Percentiles rank a stretch among this genome's conserved stretches.
Conservation (phyloP, 2,888 invertebrate genomes). For the Unio pictorum region DNA sequence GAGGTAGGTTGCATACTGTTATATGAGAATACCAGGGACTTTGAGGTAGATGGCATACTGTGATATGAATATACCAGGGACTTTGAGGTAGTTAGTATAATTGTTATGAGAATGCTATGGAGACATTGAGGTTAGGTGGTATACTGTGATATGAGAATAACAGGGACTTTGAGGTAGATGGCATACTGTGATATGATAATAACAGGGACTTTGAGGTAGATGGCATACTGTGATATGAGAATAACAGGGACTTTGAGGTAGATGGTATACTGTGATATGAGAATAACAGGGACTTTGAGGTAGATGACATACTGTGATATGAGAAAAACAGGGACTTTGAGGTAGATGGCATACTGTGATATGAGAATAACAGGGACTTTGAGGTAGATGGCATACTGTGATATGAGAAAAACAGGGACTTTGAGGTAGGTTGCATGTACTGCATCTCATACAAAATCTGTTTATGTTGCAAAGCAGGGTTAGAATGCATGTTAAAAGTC, state of each 20-base stretch:
- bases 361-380: too few species aligned
- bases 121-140: too few species aligned
- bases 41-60: not conserved
- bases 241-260: not conserved
- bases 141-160: not conserved
- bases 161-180: not conserved
- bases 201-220: not conserved
- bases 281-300: not conserved
- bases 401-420: too few species aligned
- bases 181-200: not conserved
- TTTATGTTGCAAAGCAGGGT: too few species aligned
- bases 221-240: not conserved
- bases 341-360: not conserved
- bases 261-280: not conserved
- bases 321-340: not conserved
- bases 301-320: not conserved
- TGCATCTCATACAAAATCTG: too few species aligned
- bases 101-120: too few species aligned
- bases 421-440: too few species aligned
- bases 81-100: too few species aligned
- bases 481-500: too few species aligned
- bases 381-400: too few species aligned
- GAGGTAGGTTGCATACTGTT: not conserved
- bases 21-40: not conserved
- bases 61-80: too few species aligned